Percentiles rank a stretch among this genome's conserved stretches.
Conservation (phyloP, 2,113 vertebrate genomes). For the Zapornia atra region DNA sequence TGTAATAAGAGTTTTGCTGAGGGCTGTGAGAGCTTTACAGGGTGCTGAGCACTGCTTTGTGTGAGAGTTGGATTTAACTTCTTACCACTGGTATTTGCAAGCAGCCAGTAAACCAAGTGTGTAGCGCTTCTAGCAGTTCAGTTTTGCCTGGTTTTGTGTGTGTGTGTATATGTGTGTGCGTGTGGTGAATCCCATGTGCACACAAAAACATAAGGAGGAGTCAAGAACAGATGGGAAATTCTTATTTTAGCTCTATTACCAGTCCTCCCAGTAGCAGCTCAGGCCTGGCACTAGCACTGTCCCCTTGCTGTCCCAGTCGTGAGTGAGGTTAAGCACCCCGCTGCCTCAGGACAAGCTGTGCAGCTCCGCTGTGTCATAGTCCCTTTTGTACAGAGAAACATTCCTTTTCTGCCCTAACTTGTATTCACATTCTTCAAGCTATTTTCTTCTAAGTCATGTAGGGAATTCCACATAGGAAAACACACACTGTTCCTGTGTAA, state of each 20-base stretch:
- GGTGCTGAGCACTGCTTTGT: background rate
- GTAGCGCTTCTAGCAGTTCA: background rate
- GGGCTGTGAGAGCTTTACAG: background rate
- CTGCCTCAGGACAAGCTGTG: fast-evolving
- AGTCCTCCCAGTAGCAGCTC: background rate
- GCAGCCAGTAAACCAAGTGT: background rate
- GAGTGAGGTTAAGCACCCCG: background rate
- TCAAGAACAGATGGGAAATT: background rate
- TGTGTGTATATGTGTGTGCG: background rate
- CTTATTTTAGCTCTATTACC: background rate
- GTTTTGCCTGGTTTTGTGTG: background rate
- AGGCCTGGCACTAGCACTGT: background rate
- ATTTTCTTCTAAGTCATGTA: background rate
- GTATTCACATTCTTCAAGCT: background rate
- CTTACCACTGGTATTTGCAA: background rate
- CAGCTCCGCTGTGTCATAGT: background rate
- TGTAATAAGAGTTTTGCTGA: background rate
- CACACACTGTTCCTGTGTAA: background rate
- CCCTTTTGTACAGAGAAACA: background rate
- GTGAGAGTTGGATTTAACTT: background rate
- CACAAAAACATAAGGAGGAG: background rate
- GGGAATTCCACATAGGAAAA: background rate
- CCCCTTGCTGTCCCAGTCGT: fast-evolving
- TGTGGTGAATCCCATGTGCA: background rate
- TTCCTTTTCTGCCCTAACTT: background rate